These are phyloP conservation scores for Pterostichus niger DNA, from an alignment of 2,888 invertebrate species.

Conservation along the genomic window DNA sequence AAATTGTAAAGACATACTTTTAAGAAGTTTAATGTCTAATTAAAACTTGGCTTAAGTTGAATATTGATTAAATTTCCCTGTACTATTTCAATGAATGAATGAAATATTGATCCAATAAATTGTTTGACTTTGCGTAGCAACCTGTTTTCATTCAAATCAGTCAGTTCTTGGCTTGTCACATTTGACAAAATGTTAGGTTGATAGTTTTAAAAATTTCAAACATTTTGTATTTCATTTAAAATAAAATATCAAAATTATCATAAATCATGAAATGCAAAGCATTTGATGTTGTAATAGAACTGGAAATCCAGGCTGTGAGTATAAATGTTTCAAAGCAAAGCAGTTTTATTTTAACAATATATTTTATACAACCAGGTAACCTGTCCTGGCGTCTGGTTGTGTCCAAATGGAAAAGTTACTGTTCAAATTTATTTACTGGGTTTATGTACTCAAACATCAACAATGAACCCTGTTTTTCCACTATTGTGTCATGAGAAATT, in stretches of 20 bases:
- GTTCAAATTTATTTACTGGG: constrained; percentile 85
- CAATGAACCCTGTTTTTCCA: constrained; percentile 85
- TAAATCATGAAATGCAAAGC: constrained; percentile 76
- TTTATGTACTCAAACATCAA: constrained; percentile 84
- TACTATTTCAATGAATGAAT: background rate
- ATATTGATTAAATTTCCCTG: too few species aligned
- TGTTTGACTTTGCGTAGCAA: constrained; percentile 42
- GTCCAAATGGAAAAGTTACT: constrained; percentile 88
- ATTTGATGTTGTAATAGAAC: constrained; percentile 81
- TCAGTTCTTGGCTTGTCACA: constrained; percentile 18
- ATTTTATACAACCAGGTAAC: constrained; percentile 79
- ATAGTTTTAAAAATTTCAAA: constrained; percentile 23
- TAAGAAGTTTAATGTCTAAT: too few species aligned
- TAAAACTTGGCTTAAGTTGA: too few species aligned
- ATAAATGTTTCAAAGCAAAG: constrained; percentile 45
- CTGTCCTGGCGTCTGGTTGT: constrained; percentile 93
- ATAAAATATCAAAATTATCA: background rate
- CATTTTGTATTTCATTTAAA: constrained; percentile 5
- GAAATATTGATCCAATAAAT: constrained; percentile 53
- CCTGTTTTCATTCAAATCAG: constrained; percentile 29
- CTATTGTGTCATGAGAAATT: constrained; percentile 86
- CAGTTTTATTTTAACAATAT: background rate
- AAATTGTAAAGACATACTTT: too few species aligned
- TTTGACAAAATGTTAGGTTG: constrained; percentile 49
- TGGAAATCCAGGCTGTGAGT: constrained; percentile 80